A percentile compares a stretch with the other conserved stretches of the same genome.
These are phyloP conservation scores for Danionella dracula DNA, from an alignment of 2,797 vertebrate species.

Conservation along the genomic window DNA sequence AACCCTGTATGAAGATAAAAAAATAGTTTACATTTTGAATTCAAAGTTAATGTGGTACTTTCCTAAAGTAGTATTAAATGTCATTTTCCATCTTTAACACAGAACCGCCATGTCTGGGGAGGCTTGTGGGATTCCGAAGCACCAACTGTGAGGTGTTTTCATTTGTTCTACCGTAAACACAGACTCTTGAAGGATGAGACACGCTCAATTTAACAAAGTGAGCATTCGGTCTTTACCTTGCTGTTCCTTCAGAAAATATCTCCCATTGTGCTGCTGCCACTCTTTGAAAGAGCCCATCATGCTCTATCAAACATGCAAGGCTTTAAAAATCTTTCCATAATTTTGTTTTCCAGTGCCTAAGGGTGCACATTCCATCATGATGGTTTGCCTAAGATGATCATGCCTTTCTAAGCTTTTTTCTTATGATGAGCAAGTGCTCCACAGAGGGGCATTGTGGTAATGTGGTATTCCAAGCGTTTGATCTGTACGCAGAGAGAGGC, in stretches of 20 bases:
- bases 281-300: slow-evolving; percentile 21
- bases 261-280: slow-evolving; percentile 26
- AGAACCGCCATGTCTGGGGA: slow-evolving; percentile 48
- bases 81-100: slow-evolving; percentile 40
- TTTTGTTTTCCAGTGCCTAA: slow-evolving; percentile 57
- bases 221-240: slow-evolving; percentile 37
- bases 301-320: slow-evolving; percentile 15
- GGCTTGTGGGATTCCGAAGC: slow-evolving; percentile 33
- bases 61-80: background rate
- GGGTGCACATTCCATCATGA: background rate
- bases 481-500: no score
- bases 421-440: no score
- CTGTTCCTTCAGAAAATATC: slow-evolving; percentile 31
- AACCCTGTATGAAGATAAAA: no score
- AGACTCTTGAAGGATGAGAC: slow-evolving; percentile 63
- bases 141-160: slow-evolving; percentile 45
- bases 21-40: no score
- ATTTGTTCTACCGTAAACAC: slow-evolving; percentile 54
- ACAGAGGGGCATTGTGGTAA: no score
- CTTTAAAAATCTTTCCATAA: slow-evolving; percentile 46
- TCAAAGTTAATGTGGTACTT: background rate
- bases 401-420: no score
- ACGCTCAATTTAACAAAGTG: slow-evolving; percentile 67
- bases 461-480: no score
- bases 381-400: slow-evolving; percentile 55